phyloP scores from a whole-genome alignment of 2,888 invertebrate genomes.

The Steinernema carpocapsae region DNA sequence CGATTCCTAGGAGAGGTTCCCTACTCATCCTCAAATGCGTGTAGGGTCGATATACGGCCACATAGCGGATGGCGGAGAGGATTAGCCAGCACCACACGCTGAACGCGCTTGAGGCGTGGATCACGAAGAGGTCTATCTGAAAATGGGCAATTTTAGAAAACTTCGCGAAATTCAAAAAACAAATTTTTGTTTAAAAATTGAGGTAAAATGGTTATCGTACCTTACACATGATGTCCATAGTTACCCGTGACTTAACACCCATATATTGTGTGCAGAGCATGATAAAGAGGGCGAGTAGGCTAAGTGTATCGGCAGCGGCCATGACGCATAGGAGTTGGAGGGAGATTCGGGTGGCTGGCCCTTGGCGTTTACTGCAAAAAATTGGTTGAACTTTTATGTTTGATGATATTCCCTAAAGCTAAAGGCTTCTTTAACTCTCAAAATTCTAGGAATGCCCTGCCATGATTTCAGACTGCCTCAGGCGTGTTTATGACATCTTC shows the following conservation, averaged over 20 bases:
- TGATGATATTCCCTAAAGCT: no score
- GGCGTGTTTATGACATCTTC: no score
- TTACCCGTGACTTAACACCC: constrained; percentile 45
- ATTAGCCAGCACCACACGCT: constrained; percentile 67
- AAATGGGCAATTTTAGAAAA: no score
- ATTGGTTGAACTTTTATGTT: no score
- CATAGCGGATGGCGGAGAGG: constrained; percentile 58
- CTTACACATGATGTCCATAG: constrained; percentile 62
- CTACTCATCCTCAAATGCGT: constrained; percentile 59
- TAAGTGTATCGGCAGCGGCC: constrained; percentile 63
- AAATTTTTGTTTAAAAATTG: constrained; percentile 21
- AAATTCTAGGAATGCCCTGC: no score
- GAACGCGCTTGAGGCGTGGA: constrained; percentile 64
- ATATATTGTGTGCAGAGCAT: constrained; percentile 55
- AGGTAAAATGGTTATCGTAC: constrained; percentile 41
- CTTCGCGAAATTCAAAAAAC: no score
- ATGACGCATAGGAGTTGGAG: constrained; percentile 61
- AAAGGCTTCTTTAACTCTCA: no score
- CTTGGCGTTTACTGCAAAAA: constrained; percentile 43
- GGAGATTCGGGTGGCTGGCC: constrained; percentile 56
- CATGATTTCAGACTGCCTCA: no score
- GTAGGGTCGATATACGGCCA: constrained; percentile 65
- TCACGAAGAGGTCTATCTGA: constrained; percentile 62
- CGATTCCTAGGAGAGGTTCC: constrained; percentile 62
- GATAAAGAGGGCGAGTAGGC: constrained; percentile 54